Evolutionary conservation across 2,888 invertebrate species (phyloP).

Genomic region (Mythimna loreyi): DNA sequence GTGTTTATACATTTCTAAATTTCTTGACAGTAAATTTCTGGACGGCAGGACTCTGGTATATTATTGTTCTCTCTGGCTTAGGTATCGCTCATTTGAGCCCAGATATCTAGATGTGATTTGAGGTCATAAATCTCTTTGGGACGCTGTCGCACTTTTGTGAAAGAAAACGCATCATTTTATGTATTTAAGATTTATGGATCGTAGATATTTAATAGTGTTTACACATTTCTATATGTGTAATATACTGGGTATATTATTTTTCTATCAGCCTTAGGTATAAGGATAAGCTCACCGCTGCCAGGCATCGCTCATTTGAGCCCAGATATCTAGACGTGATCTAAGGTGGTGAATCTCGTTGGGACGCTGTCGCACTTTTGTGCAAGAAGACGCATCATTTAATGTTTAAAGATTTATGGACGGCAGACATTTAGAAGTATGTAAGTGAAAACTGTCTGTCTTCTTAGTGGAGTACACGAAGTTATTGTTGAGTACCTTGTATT

Average conservation of each 20-base stretch:
- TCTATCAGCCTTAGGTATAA: constrained; percentile 70
- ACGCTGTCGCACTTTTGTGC: constrained; percentile 27
- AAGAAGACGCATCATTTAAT: not conserved
- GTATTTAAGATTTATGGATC: no score
- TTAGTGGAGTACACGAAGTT: not conserved
- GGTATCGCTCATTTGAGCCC: constrained; percentile 62
- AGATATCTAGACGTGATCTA: constrained; percentile 63
- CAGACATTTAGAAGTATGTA: no score
- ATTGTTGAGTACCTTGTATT: not conserved
- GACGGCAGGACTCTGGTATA: constrained; percentile 90
- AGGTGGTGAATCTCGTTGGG: constrained; percentile 31
- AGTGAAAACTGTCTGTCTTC: no score
- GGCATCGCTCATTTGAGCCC: constrained; percentile 63
- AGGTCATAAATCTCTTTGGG: constrained; percentile 29
- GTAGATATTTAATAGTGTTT: no score
- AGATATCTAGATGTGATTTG: constrained; percentile 63
- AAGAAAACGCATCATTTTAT: not conserved
- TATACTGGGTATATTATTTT: no score
- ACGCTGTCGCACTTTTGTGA: constrained; percentile 28
- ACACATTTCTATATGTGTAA: no score
- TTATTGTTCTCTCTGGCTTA: constrained; percentile 86
- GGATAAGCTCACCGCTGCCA: constrained; percentile 81
- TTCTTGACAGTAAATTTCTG: constrained; percentile 96
- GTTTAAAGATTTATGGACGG: not conserved
- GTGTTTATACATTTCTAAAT: no score